Evolutionary conservation across 2,797 vertebrate species (phyloP).

Genomic region (Lateolabrax maculatus): DNA sequence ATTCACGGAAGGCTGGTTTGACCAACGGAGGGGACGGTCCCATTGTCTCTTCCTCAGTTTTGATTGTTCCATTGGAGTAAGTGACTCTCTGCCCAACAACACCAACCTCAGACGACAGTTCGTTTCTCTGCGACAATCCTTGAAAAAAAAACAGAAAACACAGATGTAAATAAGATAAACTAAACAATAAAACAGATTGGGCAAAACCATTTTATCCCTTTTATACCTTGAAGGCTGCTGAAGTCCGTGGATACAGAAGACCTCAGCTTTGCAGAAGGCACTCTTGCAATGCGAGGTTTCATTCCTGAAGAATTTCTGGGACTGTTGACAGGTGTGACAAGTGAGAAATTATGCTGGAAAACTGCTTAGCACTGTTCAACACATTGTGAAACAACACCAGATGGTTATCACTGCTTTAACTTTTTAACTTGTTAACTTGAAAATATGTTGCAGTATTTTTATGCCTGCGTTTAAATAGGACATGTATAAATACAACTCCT

Average conservation of each 20-base stretch:
- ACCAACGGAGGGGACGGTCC: constrained; percentile 67
- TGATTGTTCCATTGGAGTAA: constrained; percentile 82
- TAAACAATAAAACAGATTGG: neutral
- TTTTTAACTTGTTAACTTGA: constrained; percentile 10
- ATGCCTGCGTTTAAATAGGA: neutral
- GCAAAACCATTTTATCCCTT: neutral
- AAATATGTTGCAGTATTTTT: neutral
- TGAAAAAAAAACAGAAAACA: constrained; percentile 28
- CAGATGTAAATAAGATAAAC: neutral
- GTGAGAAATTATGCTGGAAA: constrained; percentile 35
- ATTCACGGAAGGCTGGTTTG: constrained; percentile 80
- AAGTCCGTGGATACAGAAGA: constrained; percentile 77
- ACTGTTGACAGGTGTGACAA: constrained; percentile 68
- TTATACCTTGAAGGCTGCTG: constrained; percentile 85
- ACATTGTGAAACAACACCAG: constrained; percentile 9
- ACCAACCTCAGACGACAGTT: constrained; percentile 80
- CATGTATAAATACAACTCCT: neutral
- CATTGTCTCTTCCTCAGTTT: constrained; percentile 81
- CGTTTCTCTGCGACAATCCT: constrained; percentile 76
- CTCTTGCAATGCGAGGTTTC: constrained; percentile 76
- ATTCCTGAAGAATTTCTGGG: constrained; percentile 68
- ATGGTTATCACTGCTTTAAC: constrained; percentile 15
- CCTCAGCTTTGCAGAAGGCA: constrained; percentile 82
- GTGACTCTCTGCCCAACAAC: constrained; percentile 86
- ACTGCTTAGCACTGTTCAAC: constrained; percentile 20